phyloP scores from a whole-genome alignment of 2,113 vertebrate species.

The Melanocharis versteri region DNA sequence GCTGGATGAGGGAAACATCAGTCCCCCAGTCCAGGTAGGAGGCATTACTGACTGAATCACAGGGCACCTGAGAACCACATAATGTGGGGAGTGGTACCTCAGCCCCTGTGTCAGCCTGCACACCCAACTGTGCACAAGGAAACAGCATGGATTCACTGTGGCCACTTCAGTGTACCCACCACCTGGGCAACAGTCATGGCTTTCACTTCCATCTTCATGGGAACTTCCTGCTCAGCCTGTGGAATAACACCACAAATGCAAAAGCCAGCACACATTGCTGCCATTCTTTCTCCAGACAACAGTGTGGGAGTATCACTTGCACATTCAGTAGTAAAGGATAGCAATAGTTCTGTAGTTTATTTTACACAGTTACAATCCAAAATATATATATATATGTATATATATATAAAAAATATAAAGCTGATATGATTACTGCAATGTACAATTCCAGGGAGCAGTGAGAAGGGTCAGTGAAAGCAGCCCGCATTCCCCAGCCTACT shows the following conservation, averaged over 20 bases:
- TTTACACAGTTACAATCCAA: slow-evolving; percentile 21
- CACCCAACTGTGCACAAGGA: background rate
- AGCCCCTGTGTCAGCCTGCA: background rate
- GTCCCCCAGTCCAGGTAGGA: accelerated
- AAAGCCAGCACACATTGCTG: background rate
- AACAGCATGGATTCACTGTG: accelerated
- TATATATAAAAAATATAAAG: background rate
- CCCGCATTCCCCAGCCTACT: background rate
- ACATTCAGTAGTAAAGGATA: background rate
- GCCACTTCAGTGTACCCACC: background rate
- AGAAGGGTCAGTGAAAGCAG: background rate
- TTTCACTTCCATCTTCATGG: accelerated
- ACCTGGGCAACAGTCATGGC: background rate
- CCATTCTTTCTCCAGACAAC: background rate
- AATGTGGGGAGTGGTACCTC: too few species aligned
- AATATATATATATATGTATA: background rate
- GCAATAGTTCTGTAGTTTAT: background rate
- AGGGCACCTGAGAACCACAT: background rate
- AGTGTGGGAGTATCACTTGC: background rate
- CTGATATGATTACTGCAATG: background rate
- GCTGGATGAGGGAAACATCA: background rate
- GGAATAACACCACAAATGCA: background rate
- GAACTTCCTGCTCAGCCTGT: background rate
- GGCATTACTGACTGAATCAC: background rate
- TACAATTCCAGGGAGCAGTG: background rate